A percentile compares a stretch with the other conserved stretches of the same genome.
phyloP scores from a whole-genome alignment of 2,888 invertebrate genomes.

The Chaetogeoica ovagalla region DNA sequence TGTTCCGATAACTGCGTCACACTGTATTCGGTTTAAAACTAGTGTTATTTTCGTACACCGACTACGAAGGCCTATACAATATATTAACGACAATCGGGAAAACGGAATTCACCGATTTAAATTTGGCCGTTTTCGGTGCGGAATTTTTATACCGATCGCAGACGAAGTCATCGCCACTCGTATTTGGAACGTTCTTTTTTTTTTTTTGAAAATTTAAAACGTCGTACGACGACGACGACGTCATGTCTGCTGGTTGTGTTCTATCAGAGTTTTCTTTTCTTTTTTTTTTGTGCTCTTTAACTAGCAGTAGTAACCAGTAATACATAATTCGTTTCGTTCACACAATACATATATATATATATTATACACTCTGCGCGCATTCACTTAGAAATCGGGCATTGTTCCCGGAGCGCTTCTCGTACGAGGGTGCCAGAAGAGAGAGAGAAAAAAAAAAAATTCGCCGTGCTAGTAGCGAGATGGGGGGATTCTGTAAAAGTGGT shows the following conservation, averaged over 20 bases:
- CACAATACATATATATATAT: not conserved
- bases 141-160: too few species aligned
- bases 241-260: not conserved
- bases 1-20: too few species aligned
- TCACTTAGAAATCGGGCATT: constrained; percentile 47
- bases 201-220: not conserved
- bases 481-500: constrained; percentile 14
- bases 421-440: constrained; percentile 45
- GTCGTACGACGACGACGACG: not conserved
- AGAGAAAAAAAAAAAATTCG: constrained; percentile 28
- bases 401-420: constrained; percentile 35
- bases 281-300: not conserved
- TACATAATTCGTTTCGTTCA: too few species aligned
- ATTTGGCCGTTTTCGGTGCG: not conserved
- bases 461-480: constrained; percentile 8
- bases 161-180: too few species aligned
- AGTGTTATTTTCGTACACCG: too few species aligned
- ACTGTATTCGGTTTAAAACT: too few species aligned
- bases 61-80: too few species aligned
- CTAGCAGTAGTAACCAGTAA: not conserved
- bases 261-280: not conserved
- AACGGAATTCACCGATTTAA: too few species aligned
- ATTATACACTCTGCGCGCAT: constrained; percentile 14
- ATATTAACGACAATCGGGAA: too few species aligned
- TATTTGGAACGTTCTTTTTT: not conserved